Evolutionary conservation across 2,888 invertebrate species (phyloP), one percentile per base, ranked within the genome.

Genomic region (Phortica magna): DNA sequence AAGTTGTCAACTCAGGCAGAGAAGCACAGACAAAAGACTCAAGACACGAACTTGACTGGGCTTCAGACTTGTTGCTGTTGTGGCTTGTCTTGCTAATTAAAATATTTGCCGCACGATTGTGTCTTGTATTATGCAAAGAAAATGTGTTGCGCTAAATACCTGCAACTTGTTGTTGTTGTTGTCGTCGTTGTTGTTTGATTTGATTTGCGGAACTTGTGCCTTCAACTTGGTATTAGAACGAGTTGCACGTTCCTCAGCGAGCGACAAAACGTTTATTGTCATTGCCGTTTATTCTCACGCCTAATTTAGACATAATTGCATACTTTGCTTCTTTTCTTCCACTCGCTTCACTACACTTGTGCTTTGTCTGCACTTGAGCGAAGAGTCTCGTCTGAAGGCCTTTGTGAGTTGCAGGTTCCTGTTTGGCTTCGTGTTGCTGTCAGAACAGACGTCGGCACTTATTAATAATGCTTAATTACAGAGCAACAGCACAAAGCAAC

Each of bases 401-500:
- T 39, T 14, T 5, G 5, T 5, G 5, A 31, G 41, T n/a, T 41
- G 41, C 65, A 10, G 65, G 65, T 41, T 65, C 7, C 67, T 67
- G 67, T 67, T 67, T 64, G 12, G 31, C 31, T 64, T 64, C 10
- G 1, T 64, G 64, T 67, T 67, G 42, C 41, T 41, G 41, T 67
- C 76, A 79, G 78, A 77, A 77, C 76, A 80, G 81, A 87, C 83
- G 88, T 88, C 85, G 88, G 88, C 85, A 82, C 78, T 88, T 84
- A 87, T 85, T 82, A 82, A 81, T 79, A 82, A 80, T 83, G 87
- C 87, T 85, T 88, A 85, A 85, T 85, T 85, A 85, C 81, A 85
- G 82, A 77, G 78, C 78, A 80, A 76, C 83, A 75, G 73, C 61
- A 19, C 61, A 22, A 48, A 48, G 3, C 0, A 12, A 14, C 64